A percentile compares a stretch with the other conserved stretches of the same genome.
Evolutionary conservation across 2,888 invertebrate genomes (phyloP).

Genomic region (Hydriomena furcata): DNA sequence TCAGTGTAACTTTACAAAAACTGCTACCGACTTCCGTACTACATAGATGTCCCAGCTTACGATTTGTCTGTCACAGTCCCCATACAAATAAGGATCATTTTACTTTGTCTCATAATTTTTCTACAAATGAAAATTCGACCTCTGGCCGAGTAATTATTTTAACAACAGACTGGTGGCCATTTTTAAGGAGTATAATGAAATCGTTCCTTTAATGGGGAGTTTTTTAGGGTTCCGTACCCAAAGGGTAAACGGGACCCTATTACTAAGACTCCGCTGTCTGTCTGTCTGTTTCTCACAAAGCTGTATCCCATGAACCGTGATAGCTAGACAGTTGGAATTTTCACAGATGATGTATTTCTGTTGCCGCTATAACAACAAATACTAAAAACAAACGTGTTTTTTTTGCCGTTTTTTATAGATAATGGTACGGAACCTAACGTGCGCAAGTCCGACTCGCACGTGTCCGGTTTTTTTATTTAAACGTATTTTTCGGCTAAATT

Average conservation of each 20-base stretch:
- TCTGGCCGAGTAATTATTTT: conserved; percentile 53
- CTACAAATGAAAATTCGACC: conserved; percentile 40
- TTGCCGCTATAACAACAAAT: too few species aligned
- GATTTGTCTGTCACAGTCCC: background rate
- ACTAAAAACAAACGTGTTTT: too few species aligned
- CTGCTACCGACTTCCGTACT: background rate
- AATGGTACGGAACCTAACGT: too few species aligned
- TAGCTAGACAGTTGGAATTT: too few species aligned
- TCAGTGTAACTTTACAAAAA: background rate
- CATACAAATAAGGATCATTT: conserved; percentile 10
- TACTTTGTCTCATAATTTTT: conserved; percentile 10
- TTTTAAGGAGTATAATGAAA: conserved; percentile 62
- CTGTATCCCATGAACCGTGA: too few species aligned
- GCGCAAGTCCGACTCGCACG: too few species aligned
- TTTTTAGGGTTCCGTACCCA: too few species aligned
- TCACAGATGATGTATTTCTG: too few species aligned
- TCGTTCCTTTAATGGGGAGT: conserved; percentile 58
- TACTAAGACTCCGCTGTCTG: too few species aligned
- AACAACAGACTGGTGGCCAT: conserved; percentile 47
- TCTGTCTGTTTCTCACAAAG: too few species aligned
- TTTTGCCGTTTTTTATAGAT: too few species aligned
- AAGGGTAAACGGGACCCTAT: too few species aligned
- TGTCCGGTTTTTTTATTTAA: conserved; percentile 41
- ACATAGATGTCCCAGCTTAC: background rate
- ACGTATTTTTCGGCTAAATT: conserved; percentile 38